Conservation (phyloP, 2,888 invertebrate genomes). For the Sclerodermus sp. region DNA sequence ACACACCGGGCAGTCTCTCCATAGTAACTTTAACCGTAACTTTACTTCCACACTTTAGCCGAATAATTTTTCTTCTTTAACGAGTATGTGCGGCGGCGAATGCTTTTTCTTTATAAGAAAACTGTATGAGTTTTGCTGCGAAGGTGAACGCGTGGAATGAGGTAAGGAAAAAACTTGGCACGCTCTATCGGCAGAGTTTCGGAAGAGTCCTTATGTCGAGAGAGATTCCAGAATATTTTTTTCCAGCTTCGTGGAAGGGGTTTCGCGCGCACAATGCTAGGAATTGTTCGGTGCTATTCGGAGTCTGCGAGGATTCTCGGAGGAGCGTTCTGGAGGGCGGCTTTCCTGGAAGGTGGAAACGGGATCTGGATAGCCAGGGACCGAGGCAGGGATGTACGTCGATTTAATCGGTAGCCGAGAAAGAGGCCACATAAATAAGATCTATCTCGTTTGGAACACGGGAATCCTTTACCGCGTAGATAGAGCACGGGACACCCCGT, state of each 20-base stretch:
- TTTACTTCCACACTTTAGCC: no score
- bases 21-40: no score
- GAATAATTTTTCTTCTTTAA: no score
- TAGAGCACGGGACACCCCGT: slow-evolving; percentile 37
- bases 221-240: no score
- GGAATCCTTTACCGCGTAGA: slow-evolving; percentile 53
- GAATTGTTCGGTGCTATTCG: neutral
- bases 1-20: no score
- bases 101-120: no score
- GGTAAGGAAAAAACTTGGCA: no score
- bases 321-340: slow-evolving; percentile 12
- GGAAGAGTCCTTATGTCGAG: neutral
- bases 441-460: slow-evolving; percentile 53
- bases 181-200: no score
- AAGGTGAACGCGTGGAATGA: no score
- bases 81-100: no score
- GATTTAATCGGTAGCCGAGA: slow-evolving; percentile 53
- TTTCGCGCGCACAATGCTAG: neutral
- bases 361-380: slow-evolving; percentile 21
- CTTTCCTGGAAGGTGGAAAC: slow-evolving; percentile 41
- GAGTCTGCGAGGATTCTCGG: slow-evolving; percentile 6
- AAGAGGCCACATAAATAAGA: slow-evolving; percentile 54
- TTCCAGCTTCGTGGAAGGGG: no score
- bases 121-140: no score
- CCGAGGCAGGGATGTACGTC: slow-evolving; percentile 28